A percentile compares a stretch with the other conserved stretches of the same genome.
phyloP scores from a whole-genome alignment of 2,888 invertebrate genomes.

The Gastrophysa polygoni region DNA sequence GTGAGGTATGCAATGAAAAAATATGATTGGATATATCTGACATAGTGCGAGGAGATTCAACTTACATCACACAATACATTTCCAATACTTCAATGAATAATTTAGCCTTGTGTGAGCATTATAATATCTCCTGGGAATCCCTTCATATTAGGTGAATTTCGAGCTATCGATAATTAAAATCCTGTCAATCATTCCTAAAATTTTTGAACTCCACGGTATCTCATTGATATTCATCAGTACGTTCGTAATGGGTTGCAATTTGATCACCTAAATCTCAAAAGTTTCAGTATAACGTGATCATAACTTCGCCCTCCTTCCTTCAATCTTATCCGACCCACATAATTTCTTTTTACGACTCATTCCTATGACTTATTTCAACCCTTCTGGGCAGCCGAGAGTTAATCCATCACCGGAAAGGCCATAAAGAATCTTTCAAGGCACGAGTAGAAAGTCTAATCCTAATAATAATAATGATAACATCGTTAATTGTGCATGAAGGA shows the following conservation, averaged over 20 bases:
- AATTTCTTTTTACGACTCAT: neutral
- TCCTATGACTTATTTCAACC: neutral
- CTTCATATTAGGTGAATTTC: too few relatives aligned
- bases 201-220: too few relatives aligned
- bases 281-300: neutral
- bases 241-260: neutral
- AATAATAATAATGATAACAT: neutral
- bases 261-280: neutral
- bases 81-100: too few relatives aligned
- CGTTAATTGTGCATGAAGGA: neutral
- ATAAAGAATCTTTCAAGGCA: neutral
- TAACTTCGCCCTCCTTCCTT: neutral
- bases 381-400: neutral
- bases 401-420: neutral
- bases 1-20: too few relatives aligned
- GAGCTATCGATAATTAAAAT: too few relatives aligned
- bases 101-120: too few relatives aligned
- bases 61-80: too few relatives aligned
- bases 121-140: too few relatives aligned
- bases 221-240: too few relatives aligned
- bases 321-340: neutral
- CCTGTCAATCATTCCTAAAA: too few relatives aligned
- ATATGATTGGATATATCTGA: too few relatives aligned
- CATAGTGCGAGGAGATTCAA: too few relatives aligned
- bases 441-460: neutral